Evolutionary conservation across 2,797 vertebrate species (phyloP).

Genomic region (Catamblyrhynchus diadema): DNA sequence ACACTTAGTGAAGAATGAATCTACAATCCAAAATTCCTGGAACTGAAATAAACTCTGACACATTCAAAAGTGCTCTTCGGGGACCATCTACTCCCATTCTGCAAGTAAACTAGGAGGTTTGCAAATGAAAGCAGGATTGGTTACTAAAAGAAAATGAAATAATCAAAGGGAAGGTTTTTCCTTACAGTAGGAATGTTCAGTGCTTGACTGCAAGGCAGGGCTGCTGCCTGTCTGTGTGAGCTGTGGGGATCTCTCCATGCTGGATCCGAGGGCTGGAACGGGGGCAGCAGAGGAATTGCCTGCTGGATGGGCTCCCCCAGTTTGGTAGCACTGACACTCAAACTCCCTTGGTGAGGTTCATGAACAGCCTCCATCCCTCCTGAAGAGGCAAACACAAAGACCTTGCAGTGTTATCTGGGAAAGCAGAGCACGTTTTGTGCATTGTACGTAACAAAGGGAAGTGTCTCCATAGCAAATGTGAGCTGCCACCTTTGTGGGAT

Average conservation of each 20-base stretch:
- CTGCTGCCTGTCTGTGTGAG: neutral
- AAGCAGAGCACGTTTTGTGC: neutral
- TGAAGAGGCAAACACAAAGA: slow-evolving; percentile 13
- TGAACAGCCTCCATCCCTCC: neutral
- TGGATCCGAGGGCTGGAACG: slow-evolving; percentile 74
- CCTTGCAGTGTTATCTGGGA: neutral
- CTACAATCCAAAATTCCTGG: neutral
- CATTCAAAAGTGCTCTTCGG: neutral
- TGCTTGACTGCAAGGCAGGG: neutral
- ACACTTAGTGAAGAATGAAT: neutral
- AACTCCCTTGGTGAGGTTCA: neutral
- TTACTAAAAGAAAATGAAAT: neutral
- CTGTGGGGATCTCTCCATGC: slow-evolving; percentile 20
- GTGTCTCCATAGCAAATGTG: neutral
- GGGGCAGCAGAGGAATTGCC: slow-evolving; percentile 84
- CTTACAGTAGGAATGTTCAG: slow-evolving; percentile 52
- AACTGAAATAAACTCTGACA: neutral
- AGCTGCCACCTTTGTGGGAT: neutral
- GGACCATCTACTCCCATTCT: neutral
- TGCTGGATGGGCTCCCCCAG: slow-evolving; percentile 73
- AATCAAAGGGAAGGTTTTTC: neutral
- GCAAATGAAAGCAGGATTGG: neutral
- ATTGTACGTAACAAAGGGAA: neutral
- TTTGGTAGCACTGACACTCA: slow-evolving; percentile 58
- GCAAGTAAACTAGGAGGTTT: neutral